Base-by-base conservation (phyloP, 2,113 vertebrate genomes). In the Toxotes chatareus region DNA sequence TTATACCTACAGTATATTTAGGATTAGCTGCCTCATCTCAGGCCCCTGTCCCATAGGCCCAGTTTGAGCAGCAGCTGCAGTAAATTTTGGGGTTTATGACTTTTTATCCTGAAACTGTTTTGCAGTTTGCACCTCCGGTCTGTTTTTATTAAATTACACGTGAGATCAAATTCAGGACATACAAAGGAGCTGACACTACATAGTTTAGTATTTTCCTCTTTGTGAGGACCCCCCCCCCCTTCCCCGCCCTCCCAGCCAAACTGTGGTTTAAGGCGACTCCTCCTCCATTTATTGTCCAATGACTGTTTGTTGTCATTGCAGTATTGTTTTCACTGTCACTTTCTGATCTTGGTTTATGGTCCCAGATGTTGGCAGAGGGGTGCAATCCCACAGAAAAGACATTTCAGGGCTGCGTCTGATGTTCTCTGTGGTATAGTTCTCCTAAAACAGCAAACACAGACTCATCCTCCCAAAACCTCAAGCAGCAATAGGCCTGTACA, bases 331-430 rank as follows among this genome's bases (percentile, higher is more conserved):
- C 57, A 38, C 77, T 89, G 85, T 85, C 61, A 71, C 80, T 76
- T 88, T 89, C 88, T 92, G 87, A 91, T 92, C 84, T 86, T 47
- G 65, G 63, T 93, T 93, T 90, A 90, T 75, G 82, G 83, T 70
- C 66, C 87, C 91, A 94, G 90, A 93, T 94, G 92, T 93, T 89
- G 86, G 83, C 78, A 67, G 83, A 85, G 81, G 76, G 84, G 79
- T 84, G 88, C 79, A 71, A 79, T 82, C 79, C 80, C 76, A 87
- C 72, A 88, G 77, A 85, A 87, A 66, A 80, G 76, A 74, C 83
- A 78, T 59, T 44, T 31, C 51, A 75, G 61, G 32, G 44, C 64
- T 69, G 47, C 55, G 42, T 92, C 82, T 89, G 84, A 84, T 88
- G 78, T 88, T 83, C 83, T 76, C 90, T 80, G 88, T 67, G 57